Base-by-base conservation (phyloP, 2,797 vertebrate species). In the Hoplostethus atlanticus region DNA sequence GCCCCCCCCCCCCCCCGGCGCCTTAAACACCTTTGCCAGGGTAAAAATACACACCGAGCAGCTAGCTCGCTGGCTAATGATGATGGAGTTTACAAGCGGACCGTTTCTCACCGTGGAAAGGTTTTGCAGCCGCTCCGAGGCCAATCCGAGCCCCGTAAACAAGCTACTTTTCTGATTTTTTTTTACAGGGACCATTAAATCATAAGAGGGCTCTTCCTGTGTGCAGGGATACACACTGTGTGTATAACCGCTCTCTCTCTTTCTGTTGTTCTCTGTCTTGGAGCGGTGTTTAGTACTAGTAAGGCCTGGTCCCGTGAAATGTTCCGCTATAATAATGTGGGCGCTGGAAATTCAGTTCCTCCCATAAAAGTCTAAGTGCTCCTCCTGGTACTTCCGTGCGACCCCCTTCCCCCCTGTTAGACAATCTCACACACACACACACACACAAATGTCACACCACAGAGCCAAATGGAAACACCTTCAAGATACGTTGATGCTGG, bases 201-300 rank as follows among this genome's bases (percentile, higher is more conserved):
- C 78, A 90, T 83, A 85, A 88, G 81, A 84, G 88, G 64, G 72
- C 55, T 83, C 84, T 93, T 93, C 90, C 90, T 92, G 90, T 88
- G 75, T 79, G 70, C 66, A 71, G 52, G 62, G 21, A 74, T 52
- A 69, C 58, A 71, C 59, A 48, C 53, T 17, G 50, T 38, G 59
- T 72, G 62, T 65, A 34, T 28, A 62, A 44, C 51, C 57, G 71
- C 56, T 60, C 60, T 60, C 64, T 58, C 51, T 31, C 65, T 68
- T 31, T 53, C 51, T 25, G 21, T 53, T n/a, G 28, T 8, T 53
- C 51, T 53, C 51, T 28, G 17, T 52, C 17, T 48, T 34, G 68
- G 51, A 76, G 64, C 64, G 42, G 60, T 48, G 28, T 48, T 74
- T 58, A 67, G 67, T 75, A 72, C 62, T 77, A 42, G 10, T 46